A percentile compares a stretch with the other conserved stretches of the same genome.
Conservation (phyloP, 2,113 vertebrate genomes). For the Arenaria interpres region DNA sequence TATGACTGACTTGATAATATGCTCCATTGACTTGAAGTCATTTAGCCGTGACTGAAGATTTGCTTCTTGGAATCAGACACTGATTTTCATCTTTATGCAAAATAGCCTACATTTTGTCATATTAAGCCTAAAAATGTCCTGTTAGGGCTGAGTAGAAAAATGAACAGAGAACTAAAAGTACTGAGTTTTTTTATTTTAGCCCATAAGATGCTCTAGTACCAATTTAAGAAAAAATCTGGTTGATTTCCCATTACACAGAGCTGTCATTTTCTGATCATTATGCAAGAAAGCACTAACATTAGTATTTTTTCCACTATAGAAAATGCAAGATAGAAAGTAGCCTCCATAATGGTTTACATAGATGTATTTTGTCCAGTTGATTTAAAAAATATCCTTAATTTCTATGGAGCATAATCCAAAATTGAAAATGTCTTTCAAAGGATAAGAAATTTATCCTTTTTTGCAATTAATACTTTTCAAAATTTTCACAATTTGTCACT, state of each 20-base stretch:
- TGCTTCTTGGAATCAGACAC: neutral
- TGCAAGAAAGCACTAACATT: neutral
- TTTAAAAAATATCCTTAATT: neutral
- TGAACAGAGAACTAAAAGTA: neutral
- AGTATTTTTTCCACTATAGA: neutral
- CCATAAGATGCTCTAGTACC: neutral
- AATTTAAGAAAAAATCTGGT: neutral
- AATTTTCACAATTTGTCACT: neutral
- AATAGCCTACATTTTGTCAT: neutral
- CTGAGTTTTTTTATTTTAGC: neutral
- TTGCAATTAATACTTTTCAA: neutral
- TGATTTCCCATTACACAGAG: neutral
- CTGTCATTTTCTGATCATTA: neutral
- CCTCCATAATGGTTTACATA: neutral
- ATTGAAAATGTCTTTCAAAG: neutral
- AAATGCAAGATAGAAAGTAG: neutral
- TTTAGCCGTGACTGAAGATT: neutral
- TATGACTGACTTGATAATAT: neutral
- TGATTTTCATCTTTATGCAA: neutral
- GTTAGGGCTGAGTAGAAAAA: neutral
- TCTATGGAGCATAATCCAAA: neutral
- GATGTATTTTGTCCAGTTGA: neutral
- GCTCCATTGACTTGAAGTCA: neutral
- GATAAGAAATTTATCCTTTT: neutral
- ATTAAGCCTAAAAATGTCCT: neutral